Percentiles rank a stretch among this genome's conserved stretches.
Conservation (phyloP, 2,888 invertebrate species). For the Scaptomyza cyrtandrae region DNA sequence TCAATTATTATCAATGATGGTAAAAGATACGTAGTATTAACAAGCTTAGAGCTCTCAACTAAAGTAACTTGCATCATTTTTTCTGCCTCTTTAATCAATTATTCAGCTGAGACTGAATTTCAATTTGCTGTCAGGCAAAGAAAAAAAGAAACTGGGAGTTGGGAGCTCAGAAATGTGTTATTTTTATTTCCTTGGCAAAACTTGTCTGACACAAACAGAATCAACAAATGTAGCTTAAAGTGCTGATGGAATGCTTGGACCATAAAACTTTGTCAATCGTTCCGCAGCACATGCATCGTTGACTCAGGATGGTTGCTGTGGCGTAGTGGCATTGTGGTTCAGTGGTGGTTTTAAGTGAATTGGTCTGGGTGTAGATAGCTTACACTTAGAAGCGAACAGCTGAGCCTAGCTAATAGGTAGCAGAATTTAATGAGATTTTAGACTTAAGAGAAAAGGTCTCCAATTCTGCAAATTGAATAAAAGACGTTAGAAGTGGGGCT, state of each 20-base stretch:
- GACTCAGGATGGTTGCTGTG: slow-evolving; percentile 3
- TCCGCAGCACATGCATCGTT: slow-evolving; percentile 47
- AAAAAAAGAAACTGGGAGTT: neutral
- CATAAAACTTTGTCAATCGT: slow-evolving; percentile 70
- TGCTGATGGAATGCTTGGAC: slow-evolving; percentile 60
- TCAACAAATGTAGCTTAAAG: slow-evolving; percentile 60
- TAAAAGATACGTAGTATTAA: neutral
- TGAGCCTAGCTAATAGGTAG: slow-evolving; percentile 48
- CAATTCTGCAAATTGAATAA: slow-evolving; percentile 54
- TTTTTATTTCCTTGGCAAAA: slow-evolving; percentile 14
- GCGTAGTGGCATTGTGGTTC: neutral
- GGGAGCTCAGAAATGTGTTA: slow-evolving; percentile 8
- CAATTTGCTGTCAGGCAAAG: slow-evolving; percentile 32
- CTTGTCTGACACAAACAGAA: slow-evolving; percentile 63
- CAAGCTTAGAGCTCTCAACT: neutral
- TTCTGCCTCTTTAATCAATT: slow-evolving; percentile 65
- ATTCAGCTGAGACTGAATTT: slow-evolving; percentile 59
- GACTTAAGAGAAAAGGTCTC: slow-evolving; percentile 23
- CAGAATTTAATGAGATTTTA: slow-evolving; percentile 62
- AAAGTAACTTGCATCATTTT: neutral
- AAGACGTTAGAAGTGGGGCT: slow-evolving; percentile 7
- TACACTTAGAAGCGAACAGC: slow-evolving; percentile 61
- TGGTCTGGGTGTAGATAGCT: too few relatives aligned
- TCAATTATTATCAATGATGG: neutral
- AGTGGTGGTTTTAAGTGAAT: too few relatives aligned